Conservation (phyloP, 2,888 invertebrate genomes). For the Cosmia pyralina region DNA sequence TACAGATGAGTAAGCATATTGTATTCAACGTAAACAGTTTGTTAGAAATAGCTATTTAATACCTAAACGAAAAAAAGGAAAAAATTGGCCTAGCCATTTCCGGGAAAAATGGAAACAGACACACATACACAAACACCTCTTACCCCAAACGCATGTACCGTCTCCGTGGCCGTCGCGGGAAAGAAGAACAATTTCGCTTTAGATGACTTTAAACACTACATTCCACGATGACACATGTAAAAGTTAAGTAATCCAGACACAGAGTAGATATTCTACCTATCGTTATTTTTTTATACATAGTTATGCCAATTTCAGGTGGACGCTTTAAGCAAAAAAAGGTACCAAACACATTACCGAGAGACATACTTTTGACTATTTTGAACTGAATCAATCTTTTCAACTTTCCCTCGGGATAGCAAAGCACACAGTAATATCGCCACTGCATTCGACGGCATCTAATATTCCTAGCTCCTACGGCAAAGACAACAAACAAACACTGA, state of each 20-base stretch:
- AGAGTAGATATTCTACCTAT: neutral
- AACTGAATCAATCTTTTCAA: slow-evolving; percentile 10
- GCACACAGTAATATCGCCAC: slow-evolving; percentile 38
- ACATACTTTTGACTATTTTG: slow-evolving; percentile 3
- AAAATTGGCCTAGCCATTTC: no score
- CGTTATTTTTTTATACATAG: no score
- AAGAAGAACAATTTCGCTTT: neutral
- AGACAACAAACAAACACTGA: slow-evolving; percentile 41
- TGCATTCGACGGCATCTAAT: slow-evolving; percentile 39
- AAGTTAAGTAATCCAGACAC: neutral
- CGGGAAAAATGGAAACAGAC: no score
- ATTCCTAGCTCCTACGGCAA: slow-evolving; percentile 32
- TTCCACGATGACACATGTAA: neutral
- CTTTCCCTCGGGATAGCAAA: neutral
- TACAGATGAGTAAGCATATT: slow-evolving; percentile 25
- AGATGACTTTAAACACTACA: neutral
- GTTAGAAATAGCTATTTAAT: neutral
- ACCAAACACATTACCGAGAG: neutral
- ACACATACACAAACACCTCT: no score
- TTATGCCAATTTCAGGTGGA: neutral
- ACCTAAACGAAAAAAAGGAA: neutral
- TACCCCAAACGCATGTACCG: no score
- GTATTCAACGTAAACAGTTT: neutral
- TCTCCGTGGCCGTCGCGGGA: no score
- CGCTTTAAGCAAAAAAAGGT: neutral